Evolutionary conservation across 2,888 invertebrate species (phyloP).

Genomic region (Empis stercorea): DNA sequence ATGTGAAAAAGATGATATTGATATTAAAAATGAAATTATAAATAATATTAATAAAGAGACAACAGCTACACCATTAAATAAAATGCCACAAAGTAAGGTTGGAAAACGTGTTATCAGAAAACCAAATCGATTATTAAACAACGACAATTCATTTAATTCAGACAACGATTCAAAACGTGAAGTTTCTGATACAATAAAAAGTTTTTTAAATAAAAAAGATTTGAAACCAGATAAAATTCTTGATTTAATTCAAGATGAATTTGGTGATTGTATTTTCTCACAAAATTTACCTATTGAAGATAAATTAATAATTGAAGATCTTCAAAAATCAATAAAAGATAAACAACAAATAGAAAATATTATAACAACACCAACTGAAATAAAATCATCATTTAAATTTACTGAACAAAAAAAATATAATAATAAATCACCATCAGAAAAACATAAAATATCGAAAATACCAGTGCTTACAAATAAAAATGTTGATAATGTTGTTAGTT

Average conservation of each 20-base stretch:
- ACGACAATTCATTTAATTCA: not conserved
- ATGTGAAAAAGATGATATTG: too few relatives aligned
- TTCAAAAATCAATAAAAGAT: conserved; percentile 4
- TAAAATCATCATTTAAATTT: not conserved
- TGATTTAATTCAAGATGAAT: conserved; percentile 10
- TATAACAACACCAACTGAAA: not conserved
- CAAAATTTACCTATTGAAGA: conserved; percentile 5
- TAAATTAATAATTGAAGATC: conserved; percentile 5
- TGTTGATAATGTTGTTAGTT: not conserved
- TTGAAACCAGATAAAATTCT: conserved; percentile 8
- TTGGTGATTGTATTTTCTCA: conserved; percentile 8
- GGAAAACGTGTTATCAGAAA: not conserved
- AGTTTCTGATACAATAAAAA: conserved; percentile 9
- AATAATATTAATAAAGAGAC: too few relatives aligned
- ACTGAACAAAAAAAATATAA: not conserved
- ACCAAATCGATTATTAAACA: not conserved
- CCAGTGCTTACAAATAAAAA: conserved; percentile 5
- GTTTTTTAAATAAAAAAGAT: conserved; percentile 7
- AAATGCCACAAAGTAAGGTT: not conserved
- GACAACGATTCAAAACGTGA: not conserved
- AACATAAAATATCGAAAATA: conserved; percentile 2
- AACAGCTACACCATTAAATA: too few relatives aligned
- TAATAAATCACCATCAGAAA: too few relatives aligned
- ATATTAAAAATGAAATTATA: too few relatives aligned
- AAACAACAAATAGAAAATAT: not conserved